Evolutionary conservation across 2,113 vertebrate species (phyloP).

Genomic region (Acanthisitta chloris): DNA sequence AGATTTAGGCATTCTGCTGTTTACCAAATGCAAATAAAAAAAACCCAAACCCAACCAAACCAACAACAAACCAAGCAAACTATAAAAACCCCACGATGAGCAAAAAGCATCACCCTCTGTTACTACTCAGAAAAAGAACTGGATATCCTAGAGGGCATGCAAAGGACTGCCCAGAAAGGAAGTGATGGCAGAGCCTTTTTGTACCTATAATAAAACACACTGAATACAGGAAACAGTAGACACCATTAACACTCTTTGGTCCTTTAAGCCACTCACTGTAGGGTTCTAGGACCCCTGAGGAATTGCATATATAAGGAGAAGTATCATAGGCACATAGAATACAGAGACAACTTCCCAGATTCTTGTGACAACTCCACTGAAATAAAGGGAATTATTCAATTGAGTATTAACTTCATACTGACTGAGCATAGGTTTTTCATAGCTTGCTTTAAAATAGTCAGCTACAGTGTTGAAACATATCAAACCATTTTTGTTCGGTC

Average conservation of each 20-base stretch:
- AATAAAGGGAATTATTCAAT: not conserved
- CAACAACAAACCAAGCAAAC: not conserved
- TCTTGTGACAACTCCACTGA: not conserved
- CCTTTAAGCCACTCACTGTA: not conserved
- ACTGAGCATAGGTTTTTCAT: not conserved
- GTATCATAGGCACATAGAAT: not conserved
- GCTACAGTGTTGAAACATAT: not conserved
- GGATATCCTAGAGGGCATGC: not conserved
- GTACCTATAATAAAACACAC: not conserved
- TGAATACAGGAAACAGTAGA: fast-evolving
- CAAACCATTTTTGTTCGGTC: not conserved
- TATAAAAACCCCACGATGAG: not conserved
- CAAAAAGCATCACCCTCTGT: not conserved
- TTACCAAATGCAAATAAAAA: not conserved
- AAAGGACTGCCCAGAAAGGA: not conserved
- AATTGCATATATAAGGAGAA: not conserved
- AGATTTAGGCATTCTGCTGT: not conserved
- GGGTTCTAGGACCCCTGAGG: not conserved
- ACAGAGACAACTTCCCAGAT: not conserved
- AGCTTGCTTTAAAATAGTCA: not conserved
- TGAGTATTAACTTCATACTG: not conserved
- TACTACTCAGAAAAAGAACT: not conserved
- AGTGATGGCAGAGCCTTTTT: not conserved
- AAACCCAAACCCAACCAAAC: not conserved
- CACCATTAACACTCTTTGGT: not conserved